Conservation (phyloP, 2,797 vertebrate species). For the Zonotrichia albicollis region DNA sequence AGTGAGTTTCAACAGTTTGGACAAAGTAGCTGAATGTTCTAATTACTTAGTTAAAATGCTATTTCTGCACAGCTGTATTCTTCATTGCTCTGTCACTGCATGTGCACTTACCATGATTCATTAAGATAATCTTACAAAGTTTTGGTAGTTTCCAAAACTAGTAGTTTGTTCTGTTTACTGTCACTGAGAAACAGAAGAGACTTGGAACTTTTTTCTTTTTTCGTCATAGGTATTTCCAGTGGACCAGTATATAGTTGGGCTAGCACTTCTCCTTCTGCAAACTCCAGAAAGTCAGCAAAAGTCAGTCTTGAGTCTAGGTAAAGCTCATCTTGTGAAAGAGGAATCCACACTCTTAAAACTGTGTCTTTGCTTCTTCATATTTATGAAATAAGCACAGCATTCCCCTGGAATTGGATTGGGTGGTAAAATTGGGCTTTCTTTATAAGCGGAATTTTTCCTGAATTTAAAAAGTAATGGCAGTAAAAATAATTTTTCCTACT, state of each 20-base stretch:
- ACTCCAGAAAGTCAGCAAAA: constrained; percentile 86
- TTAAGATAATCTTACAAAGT: background rate
- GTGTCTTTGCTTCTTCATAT: background rate
- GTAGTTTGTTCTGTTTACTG: background rate
- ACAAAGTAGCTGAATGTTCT: background rate
- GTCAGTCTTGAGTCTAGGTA: constrained; percentile 87
- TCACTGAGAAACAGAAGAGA: background rate
- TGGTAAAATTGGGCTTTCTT: background rate
- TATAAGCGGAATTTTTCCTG: background rate
- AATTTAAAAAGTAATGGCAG: background rate
- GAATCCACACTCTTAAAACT: background rate
- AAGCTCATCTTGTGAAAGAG: background rate
- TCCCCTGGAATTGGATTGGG: background rate
- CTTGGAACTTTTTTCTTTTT: background rate
- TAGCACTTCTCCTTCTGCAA: constrained; percentile 85
- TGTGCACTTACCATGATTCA: background rate
- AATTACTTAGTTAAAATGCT: background rate
- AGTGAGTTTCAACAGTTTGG: background rate
- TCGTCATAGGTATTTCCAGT: constrained; percentile 80
- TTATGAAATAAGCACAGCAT: background rate
- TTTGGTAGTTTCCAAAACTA: background rate
- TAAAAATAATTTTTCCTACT: background rate
- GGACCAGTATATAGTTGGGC: constrained; percentile 82
- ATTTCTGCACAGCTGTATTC: background rate
- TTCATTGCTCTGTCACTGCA: background rate